phyloP scores from a whole-genome alignment of 2,113 vertebrate genomes.

The Haemorhous mexicanus region DNA sequence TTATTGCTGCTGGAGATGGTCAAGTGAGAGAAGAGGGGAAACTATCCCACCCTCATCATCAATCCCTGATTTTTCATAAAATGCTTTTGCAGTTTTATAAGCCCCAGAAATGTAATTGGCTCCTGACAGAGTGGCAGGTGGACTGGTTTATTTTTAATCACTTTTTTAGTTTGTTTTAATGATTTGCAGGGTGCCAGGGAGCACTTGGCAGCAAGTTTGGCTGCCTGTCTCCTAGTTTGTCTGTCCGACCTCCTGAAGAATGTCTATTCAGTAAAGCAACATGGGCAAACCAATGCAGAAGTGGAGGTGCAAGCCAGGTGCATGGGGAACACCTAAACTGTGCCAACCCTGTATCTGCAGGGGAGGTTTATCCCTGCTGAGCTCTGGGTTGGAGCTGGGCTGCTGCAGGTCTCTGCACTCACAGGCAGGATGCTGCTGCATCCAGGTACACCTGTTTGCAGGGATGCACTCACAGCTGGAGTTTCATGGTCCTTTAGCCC shows the following conservation, averaged over 20 bases:
- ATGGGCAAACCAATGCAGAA: background rate
- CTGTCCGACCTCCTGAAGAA: fast-evolving
- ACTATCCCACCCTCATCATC: background rate
- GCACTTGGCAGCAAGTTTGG: background rate
- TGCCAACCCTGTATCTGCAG: background rate
- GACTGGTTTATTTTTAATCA: background rate
- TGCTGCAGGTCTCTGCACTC: background rate
- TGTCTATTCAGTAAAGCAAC: background rate
- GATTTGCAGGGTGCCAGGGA: background rate
- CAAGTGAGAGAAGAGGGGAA: background rate
- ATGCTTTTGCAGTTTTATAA: background rate
- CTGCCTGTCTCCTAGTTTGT: background rate
- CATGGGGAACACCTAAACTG: background rate
- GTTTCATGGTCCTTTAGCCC: background rate
- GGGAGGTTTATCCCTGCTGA: background rate
- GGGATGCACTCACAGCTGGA: background rate
- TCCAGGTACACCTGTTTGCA: background rate
- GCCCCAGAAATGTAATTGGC: background rate
- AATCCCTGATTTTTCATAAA: background rate
- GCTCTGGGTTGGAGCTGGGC: background rate
- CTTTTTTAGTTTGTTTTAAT: background rate
- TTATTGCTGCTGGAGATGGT: background rate
- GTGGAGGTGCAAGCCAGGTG: background rate
- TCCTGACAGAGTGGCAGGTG: background rate
- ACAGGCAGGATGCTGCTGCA: background rate